Evolutionary conservation across 2,888 invertebrate genomes (phyloP).

Genomic region (Geophilus truncorum): DNA sequence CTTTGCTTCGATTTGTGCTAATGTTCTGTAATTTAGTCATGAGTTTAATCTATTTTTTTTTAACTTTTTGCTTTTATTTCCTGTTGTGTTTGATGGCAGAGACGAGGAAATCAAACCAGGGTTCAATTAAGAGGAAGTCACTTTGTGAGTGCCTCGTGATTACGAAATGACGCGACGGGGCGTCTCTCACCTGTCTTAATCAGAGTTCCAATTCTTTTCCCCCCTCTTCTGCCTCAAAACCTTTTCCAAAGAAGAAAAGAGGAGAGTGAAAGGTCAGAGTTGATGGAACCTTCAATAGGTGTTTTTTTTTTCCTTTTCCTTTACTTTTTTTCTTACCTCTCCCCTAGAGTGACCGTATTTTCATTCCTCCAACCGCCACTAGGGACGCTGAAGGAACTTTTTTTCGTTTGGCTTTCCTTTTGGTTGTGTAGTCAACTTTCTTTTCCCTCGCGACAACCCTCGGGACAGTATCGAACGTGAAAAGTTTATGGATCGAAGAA

Average conservation of each 20-base stretch:
- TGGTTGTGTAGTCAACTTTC: background rate
- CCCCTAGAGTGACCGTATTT: background rate
- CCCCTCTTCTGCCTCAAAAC: no score
- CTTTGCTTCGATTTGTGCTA: no score
- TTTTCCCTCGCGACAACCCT: background rate
- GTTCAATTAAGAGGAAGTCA: background rate
- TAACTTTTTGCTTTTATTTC: no score
- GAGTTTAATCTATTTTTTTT: no score
- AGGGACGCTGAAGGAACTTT: background rate
- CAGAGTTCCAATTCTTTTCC: background rate
- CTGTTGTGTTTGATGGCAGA: no score
- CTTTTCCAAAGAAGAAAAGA: no score
- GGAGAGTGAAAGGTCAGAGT: background rate
- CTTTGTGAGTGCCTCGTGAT: background rate
- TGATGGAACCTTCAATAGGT: background rate
- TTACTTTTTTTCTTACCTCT: background rate
- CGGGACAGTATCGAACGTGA: background rate
- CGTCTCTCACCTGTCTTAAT: background rate
- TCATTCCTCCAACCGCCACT: background rate
- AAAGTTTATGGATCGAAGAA: background rate
- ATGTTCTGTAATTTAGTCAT: no score
- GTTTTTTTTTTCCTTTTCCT: background rate
- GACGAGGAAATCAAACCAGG: background rate
- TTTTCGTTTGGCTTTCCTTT: background rate
- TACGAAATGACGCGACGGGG: background rate